Percentiles rank a stretch among this genome's conserved stretches.
These are phyloP conservation scores for Ceratothoa steindachneri DNA, from an alignment of 2,888 invertebrate genomes.

Conservation along the genomic window DNA sequence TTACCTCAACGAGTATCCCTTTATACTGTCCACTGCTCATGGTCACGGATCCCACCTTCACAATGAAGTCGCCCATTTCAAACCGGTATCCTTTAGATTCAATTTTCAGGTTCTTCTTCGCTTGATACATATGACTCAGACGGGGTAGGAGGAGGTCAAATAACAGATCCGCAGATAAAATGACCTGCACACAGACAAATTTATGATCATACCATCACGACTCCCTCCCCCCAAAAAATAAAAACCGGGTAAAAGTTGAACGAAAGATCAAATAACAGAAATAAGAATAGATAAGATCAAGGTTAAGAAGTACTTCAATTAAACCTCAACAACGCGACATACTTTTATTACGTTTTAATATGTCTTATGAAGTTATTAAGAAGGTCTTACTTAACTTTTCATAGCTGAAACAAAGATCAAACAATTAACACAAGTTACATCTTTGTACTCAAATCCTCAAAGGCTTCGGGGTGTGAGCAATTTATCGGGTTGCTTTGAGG, in stretches of 20 bases:
- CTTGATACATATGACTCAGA: conserved; percentile 77
- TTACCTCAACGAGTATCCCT: conserved; percentile 83
- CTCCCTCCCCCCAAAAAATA: not conserved
- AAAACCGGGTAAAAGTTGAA: not conserved
- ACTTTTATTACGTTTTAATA: too few relatives aligned
- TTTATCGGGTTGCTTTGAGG: too few relatives aligned
- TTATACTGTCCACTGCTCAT: conserved; percentile 83
- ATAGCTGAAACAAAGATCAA: too few relatives aligned
- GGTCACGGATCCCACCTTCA: conserved; percentile 87
- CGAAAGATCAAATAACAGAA: not conserved
- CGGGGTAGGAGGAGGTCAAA: conserved; percentile 88
- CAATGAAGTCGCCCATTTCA: conserved; percentile 75
- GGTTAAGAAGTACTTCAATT: too few relatives aligned
- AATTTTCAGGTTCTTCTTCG: conserved; percentile 74
- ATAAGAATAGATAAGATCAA: too few relatives aligned
- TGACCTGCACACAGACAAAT: conserved; percentile 77
- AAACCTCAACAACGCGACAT: too few relatives aligned
- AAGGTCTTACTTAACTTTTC: too few relatives aligned
- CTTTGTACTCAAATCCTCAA: too few relatives aligned
- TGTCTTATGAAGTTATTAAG: too few relatives aligned
- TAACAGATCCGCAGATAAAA: conserved; percentile 81
- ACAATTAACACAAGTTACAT: too few relatives aligned
- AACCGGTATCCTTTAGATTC: conserved; percentile 59
- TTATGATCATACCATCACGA: conserved; percentile 53
- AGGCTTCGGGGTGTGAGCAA: too few relatives aligned